Evolutionary conservation across 2,888 invertebrate species (phyloP).

Genomic region (Phorcus lineatus): DNA sequence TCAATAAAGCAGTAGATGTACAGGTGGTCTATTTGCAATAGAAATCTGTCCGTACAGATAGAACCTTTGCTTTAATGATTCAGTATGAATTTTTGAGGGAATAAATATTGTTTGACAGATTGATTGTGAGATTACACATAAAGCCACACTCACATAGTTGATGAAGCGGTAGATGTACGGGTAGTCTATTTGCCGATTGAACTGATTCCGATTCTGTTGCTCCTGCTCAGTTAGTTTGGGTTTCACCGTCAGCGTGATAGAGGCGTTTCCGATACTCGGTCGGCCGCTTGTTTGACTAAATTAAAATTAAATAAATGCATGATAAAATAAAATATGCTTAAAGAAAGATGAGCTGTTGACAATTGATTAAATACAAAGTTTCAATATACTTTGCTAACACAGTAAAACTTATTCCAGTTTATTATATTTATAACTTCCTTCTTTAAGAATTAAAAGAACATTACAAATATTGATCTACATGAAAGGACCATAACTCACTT

Average conservation of each 20-base stretch:
- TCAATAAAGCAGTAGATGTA: slow-evolving; percentile 52
- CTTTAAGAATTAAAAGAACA: too few relatives aligned
- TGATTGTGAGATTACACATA: too few relatives aligned
- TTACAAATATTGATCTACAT: not conserved
- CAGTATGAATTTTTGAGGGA: too few relatives aligned
- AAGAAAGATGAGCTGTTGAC: not conserved
- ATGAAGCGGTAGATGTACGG: slow-evolving; percentile 50
- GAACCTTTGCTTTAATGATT: too few relatives aligned
- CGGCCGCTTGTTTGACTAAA: slow-evolving; percentile 89
- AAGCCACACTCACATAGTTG: slow-evolving; percentile 60
- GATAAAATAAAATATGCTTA: not conserved
- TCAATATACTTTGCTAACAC: too few relatives aligned
- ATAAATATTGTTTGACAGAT: too few relatives aligned
- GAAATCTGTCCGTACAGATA: not conserved
- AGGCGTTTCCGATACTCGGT: slow-evolving; percentile 91
- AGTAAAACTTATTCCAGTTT: too few relatives aligned
- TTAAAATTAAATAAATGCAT: not conserved
- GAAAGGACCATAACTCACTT: slow-evolving; percentile 78
- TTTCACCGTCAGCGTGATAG: slow-evolving; percentile 79
- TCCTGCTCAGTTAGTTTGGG: slow-evolving; percentile 37
- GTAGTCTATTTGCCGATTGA: slow-evolving; percentile 35
- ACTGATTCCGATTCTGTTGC: not conserved
- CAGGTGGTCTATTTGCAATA: slow-evolving; percentile 35
- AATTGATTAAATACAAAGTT: not conserved
- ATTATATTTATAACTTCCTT: too few relatives aligned